Evolutionary conservation across 2,888 invertebrate genomes (phyloP), one percentile per base, ranked within the genome.

Genomic region (Volucella inflata): DNA sequence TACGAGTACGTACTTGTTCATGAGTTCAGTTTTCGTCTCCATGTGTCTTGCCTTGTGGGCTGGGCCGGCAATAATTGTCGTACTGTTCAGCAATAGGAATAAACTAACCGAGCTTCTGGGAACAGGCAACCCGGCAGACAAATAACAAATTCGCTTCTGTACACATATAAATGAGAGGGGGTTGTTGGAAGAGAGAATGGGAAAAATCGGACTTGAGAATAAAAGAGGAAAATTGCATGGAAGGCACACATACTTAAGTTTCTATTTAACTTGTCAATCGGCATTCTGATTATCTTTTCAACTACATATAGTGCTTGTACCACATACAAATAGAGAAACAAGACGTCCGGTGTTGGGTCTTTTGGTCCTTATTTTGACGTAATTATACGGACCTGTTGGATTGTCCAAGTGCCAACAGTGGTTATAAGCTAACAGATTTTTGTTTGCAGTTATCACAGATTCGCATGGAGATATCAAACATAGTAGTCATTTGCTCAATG

Each of bases 211-310:
- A 79, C 64, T 65, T 65, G 60, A 51, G 21, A 68, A 38, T 64
- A 57, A 72, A 62, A 30, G 42, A 42, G 42, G 44, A 75, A 75
- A 79, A 79, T 75, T 84, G 83, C 79, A 79, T 70, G 79, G 53
- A 79, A 77, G 74, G 68, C 50, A 57, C 78, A 64, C 64, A 68
- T 36, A 72, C 68, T 77, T 46, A 38, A 51, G n/a, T 53, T 72
- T 75, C 65, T 80, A 71, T 84, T 80, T 70, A 50, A 21, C 16
- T 74, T 74, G 46, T 42, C 74, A 79, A 74, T 75, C 62, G 70
- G 40, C 77, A 48, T 62, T 53, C 14, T 57, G 65, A 40, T 65
- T 9, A 71, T n/a, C 46, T 76, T 51, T 30, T 30, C 30, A 30
- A 6, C 30, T 30, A 30, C 30, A 30, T 6, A 30, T 6, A 30